phyloP scores from a whole-genome alignment of 2,797 vertebrate species.

The Pseudomugil tenellus region DNA sequence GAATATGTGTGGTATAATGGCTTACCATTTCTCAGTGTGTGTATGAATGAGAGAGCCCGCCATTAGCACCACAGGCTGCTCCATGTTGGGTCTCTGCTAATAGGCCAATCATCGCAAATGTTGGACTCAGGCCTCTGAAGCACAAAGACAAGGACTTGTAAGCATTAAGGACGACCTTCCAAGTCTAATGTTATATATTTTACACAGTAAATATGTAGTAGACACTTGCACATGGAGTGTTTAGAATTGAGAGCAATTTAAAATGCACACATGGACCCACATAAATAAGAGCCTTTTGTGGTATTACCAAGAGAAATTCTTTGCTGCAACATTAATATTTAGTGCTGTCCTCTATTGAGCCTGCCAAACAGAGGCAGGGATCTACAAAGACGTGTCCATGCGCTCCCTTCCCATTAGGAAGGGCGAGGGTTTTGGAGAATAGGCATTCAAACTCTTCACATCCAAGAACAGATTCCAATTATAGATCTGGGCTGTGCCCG shows the following conservation, averaged over 20 bases:
- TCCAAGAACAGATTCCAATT: conserved; percentile 87
- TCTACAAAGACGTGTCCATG: conserved; percentile 62
- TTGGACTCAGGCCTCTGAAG: conserved; percentile 29
- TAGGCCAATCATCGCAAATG: conserved; percentile 63
- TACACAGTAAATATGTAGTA: conserved; percentile 31
- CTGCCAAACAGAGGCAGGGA: conserved; percentile 52
- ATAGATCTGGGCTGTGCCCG: conserved; percentile 84
- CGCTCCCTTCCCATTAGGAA: conserved; percentile 71
- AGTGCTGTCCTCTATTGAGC: conserved; percentile 36
- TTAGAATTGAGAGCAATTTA: conserved; percentile 14
- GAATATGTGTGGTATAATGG: conserved; percentile 65
- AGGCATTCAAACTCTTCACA: conserved; percentile 74
- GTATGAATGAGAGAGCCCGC: conserved; percentile 58
- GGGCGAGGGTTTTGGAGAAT: conserved; percentile 63
- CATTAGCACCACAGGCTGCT: conserved; percentile 70
- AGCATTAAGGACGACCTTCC: conserved; percentile 49
- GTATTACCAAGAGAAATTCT: conserved; percentile 27
- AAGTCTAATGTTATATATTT: conserved; percentile 25
- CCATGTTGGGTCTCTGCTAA: conserved; percentile 62
- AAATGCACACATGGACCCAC: conserved; percentile 25
- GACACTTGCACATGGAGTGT: conserved; percentile 3
- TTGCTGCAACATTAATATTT: conserved; percentile 56
- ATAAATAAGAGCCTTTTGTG: conserved; percentile 24
- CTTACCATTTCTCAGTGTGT: conserved; percentile 65
- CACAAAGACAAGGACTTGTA: conserved; percentile 55